Base-by-base conservation (phyloP, 2,888 invertebrate species). In the Gortyna flavago region DNA sequence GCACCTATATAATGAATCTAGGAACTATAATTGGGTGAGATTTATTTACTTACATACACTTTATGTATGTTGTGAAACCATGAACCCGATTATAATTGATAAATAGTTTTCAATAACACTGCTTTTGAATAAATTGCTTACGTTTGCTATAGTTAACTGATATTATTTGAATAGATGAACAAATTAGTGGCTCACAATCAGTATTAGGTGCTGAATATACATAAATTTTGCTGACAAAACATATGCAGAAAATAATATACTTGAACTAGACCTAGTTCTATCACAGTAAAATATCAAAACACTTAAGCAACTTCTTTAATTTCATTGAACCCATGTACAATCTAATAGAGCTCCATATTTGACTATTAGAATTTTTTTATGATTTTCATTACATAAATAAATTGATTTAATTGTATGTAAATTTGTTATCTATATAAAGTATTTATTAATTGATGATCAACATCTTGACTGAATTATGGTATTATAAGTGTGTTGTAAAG, bases 271-370 rank as follows among this genome's bases (percentile, higher is more conserved):
- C 93, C 95, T 95, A 96, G 93, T 92, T 94, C 96, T 96, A 96
- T 96, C 96, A 96, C 96, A 96, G 96, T 94, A 95, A 94, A 95
- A 95, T 95, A 95, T 95, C 93, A 94, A 95, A 94, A 93, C 90
- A 91, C 91, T 86, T 82, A 84, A 64, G 85, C 79, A 80, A 86
- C 82, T 87, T 80, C 81, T 85, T 84, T 76, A 70, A 80, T 80
- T 82, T 78, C 61, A 77, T 80, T 82, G 78, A 86, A 87, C 77
- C 84, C 71, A 64, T 77, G 35, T 72, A 78, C 8, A 54, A 77
- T 38, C n/a, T 51, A 61, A 57, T 65, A 74, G 57, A 75, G 61
- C 69, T 80, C 54, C 51, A 61, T 38, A 73, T 67, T 68, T 75
- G n/a, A 51, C 62, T 80, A 59, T 29, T 59, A 54, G 41, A 72